These are phyloP conservation scores for Kryptolebias marmoratus DNA, from an alignment of 2,113 vertebrate genomes.

Conservation along the genomic window DNA sequence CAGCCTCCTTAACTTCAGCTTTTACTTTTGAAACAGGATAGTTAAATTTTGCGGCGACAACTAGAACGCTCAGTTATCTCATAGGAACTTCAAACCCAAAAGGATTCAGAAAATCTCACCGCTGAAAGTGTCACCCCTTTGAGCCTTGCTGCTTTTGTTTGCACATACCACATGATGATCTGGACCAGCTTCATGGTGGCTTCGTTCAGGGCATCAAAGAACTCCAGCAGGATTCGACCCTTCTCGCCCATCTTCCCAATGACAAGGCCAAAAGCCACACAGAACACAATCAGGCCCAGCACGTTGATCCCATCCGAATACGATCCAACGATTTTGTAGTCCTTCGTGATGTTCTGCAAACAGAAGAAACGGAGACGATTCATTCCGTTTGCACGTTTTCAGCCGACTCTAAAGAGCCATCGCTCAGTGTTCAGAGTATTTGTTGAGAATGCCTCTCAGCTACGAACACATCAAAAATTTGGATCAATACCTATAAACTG, in stretches of 20 bases:
- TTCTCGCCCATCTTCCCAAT: constrained; percentile 97
- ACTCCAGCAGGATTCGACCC: constrained; percentile 92
- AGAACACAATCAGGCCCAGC: constrained; percentile 94
- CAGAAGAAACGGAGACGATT: constrained; percentile 39
- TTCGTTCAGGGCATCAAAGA: constrained; percentile 96
- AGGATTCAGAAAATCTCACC: no score
- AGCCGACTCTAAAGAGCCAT: background rate
- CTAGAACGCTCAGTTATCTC: no score
- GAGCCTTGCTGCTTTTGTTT: no score
- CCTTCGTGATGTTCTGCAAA: constrained; percentile 88
- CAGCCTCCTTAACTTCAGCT: no score
- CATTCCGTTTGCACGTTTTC: background rate
- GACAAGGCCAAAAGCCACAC: constrained; percentile 93
- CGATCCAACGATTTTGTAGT: constrained; percentile 87
- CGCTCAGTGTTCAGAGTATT: no score
- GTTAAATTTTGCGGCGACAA: no score
- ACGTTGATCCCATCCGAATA: constrained; percentile 95
- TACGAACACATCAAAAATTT: no score
- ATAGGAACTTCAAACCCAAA: no score
- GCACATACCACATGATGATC: constrained; percentile 96
- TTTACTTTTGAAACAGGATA: no score
- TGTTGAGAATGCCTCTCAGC: no score
- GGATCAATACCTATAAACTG: no score
- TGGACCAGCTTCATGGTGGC: constrained; percentile 97
- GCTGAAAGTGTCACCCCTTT: no score